Conservation (phyloP, 35 echinoderm and acorn worm genomes). For the Eucidaris tribuloides region DNA sequence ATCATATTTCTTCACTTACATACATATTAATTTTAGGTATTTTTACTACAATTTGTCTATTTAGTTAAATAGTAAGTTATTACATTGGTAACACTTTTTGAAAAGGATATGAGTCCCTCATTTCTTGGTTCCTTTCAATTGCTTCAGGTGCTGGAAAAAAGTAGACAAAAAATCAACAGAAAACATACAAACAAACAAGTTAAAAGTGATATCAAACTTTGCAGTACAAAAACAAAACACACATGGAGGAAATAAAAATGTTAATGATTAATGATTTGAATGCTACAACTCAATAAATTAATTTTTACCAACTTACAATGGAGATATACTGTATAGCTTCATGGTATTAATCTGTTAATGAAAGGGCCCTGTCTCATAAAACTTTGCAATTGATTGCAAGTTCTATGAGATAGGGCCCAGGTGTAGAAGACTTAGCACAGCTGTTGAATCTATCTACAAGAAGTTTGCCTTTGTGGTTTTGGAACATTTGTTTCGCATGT, state of each 20-base stretch:
- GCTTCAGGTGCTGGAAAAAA: slow-evolving; percentile 49
- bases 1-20: too few relatives aligned
- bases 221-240: neutral
- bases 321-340: neutral
- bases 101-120: slow-evolving; percentile 66
- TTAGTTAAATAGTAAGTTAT: too few relatives aligned
- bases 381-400: too few relatives aligned
- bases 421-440: neutral
- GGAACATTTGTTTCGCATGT: too few relatives aligned
- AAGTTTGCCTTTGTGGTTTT: too few relatives aligned
- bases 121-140: slow-evolving; percentile 57
- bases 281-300: neutral
- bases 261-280: neutral
- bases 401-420: too few relatives aligned
- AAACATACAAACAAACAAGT: neutral
- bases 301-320: neutral
- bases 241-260: neutral
- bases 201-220: neutral
- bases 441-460: too few relatives aligned
- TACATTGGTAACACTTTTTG: too few relatives aligned
- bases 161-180: neutral
- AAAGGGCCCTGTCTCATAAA: too few relatives aligned
- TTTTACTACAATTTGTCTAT: too few relatives aligned
- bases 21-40: too few relatives aligned
- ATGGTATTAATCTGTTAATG: neutral